Base-by-base conservation (phyloP, 2,797 vertebrate genomes). In the Melopsittacus undulatus region DNA sequence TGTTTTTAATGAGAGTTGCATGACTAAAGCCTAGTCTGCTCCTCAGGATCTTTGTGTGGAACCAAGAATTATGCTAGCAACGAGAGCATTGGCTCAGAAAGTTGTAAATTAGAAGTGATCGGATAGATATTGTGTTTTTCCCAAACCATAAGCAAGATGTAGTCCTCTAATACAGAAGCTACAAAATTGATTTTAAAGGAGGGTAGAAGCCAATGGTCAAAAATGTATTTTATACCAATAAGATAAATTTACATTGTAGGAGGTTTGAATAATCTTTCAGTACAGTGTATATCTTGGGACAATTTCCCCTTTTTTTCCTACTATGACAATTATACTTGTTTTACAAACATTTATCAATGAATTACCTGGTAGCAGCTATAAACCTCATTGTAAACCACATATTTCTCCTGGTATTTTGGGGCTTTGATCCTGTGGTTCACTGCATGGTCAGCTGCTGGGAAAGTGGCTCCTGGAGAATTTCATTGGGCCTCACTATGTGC, bases 1-100 rank as follows among this genome's bases (percentile, higher is more conserved):
- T 87, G 91, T 69, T 93, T 95, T 81, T 94, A 83, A 94, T 83
- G 64, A 77, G 56, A 87, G 16, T 32, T 84, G 46, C n/a, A 57
- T 72, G 75, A 82, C 64, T 81, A 68, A 92, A 92, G 17, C 36
- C 30, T 32, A 27, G 34, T 38, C 30, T 83, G 12, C 30, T 78
- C 82, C 75, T 46, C 62, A 72, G 49, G 24, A 68, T 63, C 42
- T 62, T 81, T 62, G 16, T 66, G 57, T 21, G 18, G 49, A 92
- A 89, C 38, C 64, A 68, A 75, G 36, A 72, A 85, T 57, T 84
- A 64, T 16, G 43, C 24, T 24, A 80, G 36, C 62, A 68, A n/a
- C 1, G 34, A 91, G 63, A 87, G 29, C 51, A 48, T 45, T 81
- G 51, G 10, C 48, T 92, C 40, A 70, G 67, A 63, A 88, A 54